Base-by-base conservation (phyloP, 1,140 invertebrate species). In the Archivesica marissinica region DNA sequence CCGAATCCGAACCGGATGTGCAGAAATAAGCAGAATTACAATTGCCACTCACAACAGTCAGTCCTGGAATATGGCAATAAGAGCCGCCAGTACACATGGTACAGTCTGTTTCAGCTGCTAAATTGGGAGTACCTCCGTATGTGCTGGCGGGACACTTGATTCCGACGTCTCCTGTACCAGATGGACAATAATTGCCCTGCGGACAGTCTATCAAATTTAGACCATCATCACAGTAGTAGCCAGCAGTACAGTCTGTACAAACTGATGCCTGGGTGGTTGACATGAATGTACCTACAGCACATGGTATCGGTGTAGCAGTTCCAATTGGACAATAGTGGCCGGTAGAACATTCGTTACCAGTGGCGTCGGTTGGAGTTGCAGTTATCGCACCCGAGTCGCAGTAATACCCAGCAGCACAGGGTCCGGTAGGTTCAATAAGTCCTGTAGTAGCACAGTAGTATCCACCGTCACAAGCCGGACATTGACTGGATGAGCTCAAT, bases 11-110 rank as follows among this genome's bases (percentile, higher is more conserved):
- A 17, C 92, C 92, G 23, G 76, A 78, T 1, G 90, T 91, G 85
- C 93, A 93, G 87, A 89, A 93, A 59, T 93, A 93, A 7, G 92
- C 93, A 47, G 89, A 88, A 68, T 87, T 83, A 88, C 93, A 93
- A 56, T 70, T 59, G 20, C 90, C 91, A n/a, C 90, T 88, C 0
- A 88, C 85, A 15, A 76, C 61, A 23, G 90, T 92, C 1, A 88
- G 88, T 85, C 90, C 91, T 17, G 86, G 76, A 28, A 64, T 59
- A 41, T 75, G 81, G 82, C 93, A 93, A 82, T 93, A 93, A 44
- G 68, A 89, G 1, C 92, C 92, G 39, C 88, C 91, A 9, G 88
- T 89, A 79, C 93, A 93, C 41, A 91, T 86, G 3, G 91, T 93
- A 80, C 92, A 93, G 76, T 93, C 87, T 35, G 70, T 61, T 2